Base-by-base conservation (phyloP, 2,888 invertebrate species). In the Psococerastis gibbosa region DNA sequence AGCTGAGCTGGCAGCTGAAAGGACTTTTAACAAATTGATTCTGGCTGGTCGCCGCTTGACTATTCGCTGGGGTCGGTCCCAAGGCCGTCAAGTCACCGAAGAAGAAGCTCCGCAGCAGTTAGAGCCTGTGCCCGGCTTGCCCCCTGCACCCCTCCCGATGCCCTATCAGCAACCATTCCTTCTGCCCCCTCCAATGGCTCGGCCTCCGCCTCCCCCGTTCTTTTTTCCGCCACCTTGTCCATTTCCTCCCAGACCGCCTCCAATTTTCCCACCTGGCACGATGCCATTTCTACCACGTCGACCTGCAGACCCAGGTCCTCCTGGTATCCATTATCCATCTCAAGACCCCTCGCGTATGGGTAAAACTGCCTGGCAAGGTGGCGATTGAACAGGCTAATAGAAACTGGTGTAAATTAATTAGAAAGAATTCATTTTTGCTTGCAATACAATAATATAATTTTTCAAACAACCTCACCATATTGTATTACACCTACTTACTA, bases 31-130 rank as follows among this genome's bases (percentile, higher is more conserved):
- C 59, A 89, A 95, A 56, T 65, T 97, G 22, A 77, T 79, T 46
- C 60, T 79, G 22, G 82, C 83, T 27, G 89, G 89, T 0, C 73
- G 91, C 49, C 70, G 94, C 41, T 69, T 97, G 2, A 89, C 89
- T n/a, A 92, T 98, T 49, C 92, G 97, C 58, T 98, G 98, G 98
- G 97, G 97, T 1, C 78, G 89, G 54, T 91, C 94, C 0, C 95
- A 95, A 64, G 92, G 79, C 2, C 67, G 77, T 38, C 56, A 61
- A 3, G 57, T 60, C 1, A 67, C 67, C 4, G 57, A 60, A 1
- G 65, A 63, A 49, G 50, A 38, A 48, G 50, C 8, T 43, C 47
- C 62, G 49, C 70, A 74, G 47, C 65, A 67, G 3, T 60, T 78
- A 44, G 80, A 82, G 54, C 78, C 83, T 0, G 79, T 81, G 1